Conservation (phyloP, 2,797 vertebrate genomes). For the Phataginus tetradactyla region DNA sequence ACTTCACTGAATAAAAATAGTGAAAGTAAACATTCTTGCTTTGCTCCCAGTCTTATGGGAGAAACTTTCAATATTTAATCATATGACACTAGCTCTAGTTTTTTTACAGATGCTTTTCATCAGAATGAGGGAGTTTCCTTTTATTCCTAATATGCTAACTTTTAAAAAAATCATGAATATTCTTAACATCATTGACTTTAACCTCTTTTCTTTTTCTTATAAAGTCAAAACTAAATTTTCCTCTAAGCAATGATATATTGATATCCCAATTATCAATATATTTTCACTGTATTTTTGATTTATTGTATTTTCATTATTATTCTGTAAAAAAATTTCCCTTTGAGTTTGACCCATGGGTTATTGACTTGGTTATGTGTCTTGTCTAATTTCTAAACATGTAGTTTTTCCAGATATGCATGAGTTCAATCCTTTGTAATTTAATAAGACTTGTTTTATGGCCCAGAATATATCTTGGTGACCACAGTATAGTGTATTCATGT, state of each 20-base stretch:
- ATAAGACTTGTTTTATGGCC: not conserved
- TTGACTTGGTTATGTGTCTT: not conserved
- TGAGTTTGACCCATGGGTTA: not conserved
- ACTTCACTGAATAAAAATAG: not conserved
- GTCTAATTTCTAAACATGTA: not conserved
- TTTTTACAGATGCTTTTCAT: not conserved
- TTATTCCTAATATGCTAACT: not conserved
- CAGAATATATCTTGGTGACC: not conserved
- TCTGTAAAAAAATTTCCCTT: not conserved
- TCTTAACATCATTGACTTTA: not conserved
- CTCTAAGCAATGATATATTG: not conserved
- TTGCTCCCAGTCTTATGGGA: not conserved
- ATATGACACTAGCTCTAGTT: not conserved
- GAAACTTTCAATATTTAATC: not conserved
- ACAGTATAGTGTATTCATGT: not conserved
- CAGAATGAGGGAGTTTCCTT: not conserved
- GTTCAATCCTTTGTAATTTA: not conserved
- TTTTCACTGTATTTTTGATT: not conserved
- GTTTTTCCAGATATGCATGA: not conserved
- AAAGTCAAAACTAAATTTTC: not conserved
- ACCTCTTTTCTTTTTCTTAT: not conserved
- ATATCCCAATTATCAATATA: no score
- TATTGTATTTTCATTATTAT: not conserved
- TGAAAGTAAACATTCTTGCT: not conserved
- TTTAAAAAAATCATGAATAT: not conserved